Percentiles rank a stretch among this genome's conserved stretches.
phyloP scores from a whole-genome alignment of 2,888 invertebrate genomes.

The Aproaerema taeniolella region DNA sequence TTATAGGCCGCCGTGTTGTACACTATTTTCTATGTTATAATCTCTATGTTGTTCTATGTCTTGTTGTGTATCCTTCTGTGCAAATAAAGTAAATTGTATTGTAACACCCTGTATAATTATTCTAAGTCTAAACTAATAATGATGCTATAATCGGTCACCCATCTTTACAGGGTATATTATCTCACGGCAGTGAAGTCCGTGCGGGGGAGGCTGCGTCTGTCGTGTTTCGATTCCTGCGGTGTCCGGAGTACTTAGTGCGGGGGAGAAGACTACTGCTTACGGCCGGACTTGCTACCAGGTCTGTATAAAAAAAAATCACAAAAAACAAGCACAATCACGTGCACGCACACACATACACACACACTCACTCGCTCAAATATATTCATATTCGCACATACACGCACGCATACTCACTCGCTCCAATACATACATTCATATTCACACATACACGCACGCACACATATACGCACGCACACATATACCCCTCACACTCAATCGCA shows the following conservation, averaged over 20 bases:
- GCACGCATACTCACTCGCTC: not conserved
- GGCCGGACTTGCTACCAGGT: conserved; percentile 82
- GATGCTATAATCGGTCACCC: too few relatives aligned
- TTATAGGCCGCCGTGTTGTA: too few relatives aligned
- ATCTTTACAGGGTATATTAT: conserved; percentile 77
- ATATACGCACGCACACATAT: not conserved
- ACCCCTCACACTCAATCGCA: not conserved
- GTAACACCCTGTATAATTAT: too few relatives aligned
- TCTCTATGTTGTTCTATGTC: too few relatives aligned
- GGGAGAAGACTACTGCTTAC: conserved; percentile 52
- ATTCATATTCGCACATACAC: not conserved
- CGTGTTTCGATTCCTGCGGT: conserved; percentile 90
- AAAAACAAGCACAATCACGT: too few relatives aligned
- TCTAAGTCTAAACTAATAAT: too few relatives aligned
- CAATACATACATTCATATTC: not conserved
- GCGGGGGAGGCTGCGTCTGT: conserved; percentile 93
- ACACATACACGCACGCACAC: not conserved
- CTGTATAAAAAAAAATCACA: not conserved
- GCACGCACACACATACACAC: not conserved
- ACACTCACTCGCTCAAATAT: not conserved
- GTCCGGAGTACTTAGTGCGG: conserved; percentile 88
- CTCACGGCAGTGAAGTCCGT: conserved; percentile 79
- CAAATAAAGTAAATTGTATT: too few relatives aligned
- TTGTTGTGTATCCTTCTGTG: too few relatives aligned
- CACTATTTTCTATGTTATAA: too few relatives aligned